phyloP scores from a whole-genome alignment of 2,888 invertebrate species.

The Hemicrepidius hirtus region DNA sequence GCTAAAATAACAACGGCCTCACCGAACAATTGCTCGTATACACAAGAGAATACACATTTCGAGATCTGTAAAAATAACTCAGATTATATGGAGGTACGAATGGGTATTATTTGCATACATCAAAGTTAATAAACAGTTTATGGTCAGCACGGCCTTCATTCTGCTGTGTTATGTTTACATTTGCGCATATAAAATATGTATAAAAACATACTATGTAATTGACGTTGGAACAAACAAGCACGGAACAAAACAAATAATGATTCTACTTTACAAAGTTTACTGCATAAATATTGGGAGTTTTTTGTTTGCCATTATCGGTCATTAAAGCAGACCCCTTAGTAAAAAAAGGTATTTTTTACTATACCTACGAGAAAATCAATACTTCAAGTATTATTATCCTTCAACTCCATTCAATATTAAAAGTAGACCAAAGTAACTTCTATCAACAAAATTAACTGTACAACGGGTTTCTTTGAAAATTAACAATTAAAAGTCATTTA shows the following conservation, averaged over 20 bases:
- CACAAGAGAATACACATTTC: slow-evolving; percentile 7
- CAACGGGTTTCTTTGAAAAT: not conserved
- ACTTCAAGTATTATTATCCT: no score
- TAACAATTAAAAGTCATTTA: not conserved
- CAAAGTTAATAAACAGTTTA: slow-evolving; percentile 37
- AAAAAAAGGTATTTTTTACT: no score
- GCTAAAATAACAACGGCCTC: slow-evolving; percentile 5
- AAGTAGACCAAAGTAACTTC: no score
- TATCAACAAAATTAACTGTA: not conserved
- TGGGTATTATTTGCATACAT: slow-evolving; percentile 34
- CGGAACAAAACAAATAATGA: slow-evolving; percentile 23
- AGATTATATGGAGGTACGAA: slow-evolving; percentile 27
- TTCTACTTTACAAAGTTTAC: slow-evolving; percentile 6
- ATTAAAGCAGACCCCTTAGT: not conserved
- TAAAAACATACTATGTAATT: slow-evolving; percentile 27
- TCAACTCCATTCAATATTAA: no score
- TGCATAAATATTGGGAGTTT: slow-evolving; percentile 2
- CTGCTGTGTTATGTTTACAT: slow-evolving; percentile 26
- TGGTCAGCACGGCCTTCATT: slow-evolving; percentile 28
- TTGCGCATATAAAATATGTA: slow-evolving; percentile 33
- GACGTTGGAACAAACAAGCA: slow-evolving; percentile 20
- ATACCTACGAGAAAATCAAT: no score
- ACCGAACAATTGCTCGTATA: slow-evolving; percentile 9
- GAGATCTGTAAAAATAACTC: slow-evolving; percentile 26
- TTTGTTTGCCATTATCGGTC: not conserved